Conservation (phyloP, 2,797 vertebrate genomes). For the Anabas testudineus region DNA sequence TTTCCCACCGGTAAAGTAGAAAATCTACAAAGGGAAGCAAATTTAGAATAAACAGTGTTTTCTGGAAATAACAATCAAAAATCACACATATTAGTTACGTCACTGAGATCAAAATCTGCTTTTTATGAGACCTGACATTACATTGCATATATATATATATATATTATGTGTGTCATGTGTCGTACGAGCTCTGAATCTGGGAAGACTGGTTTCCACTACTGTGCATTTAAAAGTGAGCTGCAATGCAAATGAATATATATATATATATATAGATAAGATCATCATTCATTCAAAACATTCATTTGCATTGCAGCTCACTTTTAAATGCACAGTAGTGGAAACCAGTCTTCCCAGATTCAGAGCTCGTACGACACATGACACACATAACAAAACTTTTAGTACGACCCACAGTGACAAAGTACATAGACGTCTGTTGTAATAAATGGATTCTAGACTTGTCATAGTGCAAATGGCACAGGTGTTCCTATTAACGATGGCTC, state of each 20-base stretch:
- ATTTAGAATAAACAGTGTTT: background rate
- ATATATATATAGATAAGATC: too few species aligned
- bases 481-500: too few species aligned
- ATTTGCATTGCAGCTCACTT: background rate
- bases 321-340: background rate
- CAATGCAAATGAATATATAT: background rate
- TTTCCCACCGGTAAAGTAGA: slow-evolving; percentile 86
- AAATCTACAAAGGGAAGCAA: slow-evolving; percentile 83
- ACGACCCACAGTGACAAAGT: too few species aligned
- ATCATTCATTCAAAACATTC: background rate
- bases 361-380: background rate
- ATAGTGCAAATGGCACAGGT: background rate
- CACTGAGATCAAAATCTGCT: background rate
- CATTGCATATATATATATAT: background rate
- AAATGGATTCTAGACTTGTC: background rate
- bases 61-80: background rate
- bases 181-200: background rate
- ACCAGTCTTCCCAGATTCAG: background rate
- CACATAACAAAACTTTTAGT: too few species aligned
- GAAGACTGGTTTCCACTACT: background rate
- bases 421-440: background rate
- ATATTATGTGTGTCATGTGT: background rate
- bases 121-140: too few species aligned
- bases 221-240: background rate
- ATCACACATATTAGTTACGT: background rate